phyloP scores from a whole-genome alignment of 2,888 invertebrate species.

The Cerastoderma edule region DNA sequence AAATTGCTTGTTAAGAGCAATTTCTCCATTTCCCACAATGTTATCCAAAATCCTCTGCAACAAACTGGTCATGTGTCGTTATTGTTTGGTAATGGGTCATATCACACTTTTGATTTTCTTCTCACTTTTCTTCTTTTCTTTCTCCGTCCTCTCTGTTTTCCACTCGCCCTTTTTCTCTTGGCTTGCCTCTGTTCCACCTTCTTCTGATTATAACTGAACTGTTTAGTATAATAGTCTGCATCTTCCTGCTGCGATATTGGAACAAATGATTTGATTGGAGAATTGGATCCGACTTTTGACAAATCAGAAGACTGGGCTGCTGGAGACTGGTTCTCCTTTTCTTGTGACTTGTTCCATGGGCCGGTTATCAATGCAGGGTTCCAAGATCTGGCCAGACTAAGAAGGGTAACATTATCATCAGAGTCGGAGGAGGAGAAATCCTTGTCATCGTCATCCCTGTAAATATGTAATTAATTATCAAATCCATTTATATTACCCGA shows the following conservation, averaged over 20 bases:
- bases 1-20: constrained; percentile 8
- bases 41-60: neutral
- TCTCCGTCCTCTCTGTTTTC: constrained; percentile 28
- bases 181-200: constrained; percentile 42
- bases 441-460: constrained; percentile 35
- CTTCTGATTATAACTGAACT: constrained; percentile 50
- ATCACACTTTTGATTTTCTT: constrained; percentile 22
- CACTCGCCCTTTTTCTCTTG: constrained; percentile 43
- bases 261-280: constrained; percentile 60
- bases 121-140: constrained; percentile 40
- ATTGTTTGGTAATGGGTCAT: neutral
- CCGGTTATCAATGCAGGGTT: constrained; percentile 51
- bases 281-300: constrained; percentile 38
- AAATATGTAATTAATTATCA: constrained; percentile 1
- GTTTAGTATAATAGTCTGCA: constrained; percentile 51
- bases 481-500: too few relatives aligned
- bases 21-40: constrained; percentile 10
- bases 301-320: constrained; percentile 44
- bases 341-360: constrained; percentile 46
- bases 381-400: constrained; percentile 43
- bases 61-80: neutral
- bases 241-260: constrained; percentile 59
- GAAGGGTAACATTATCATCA: constrained; percentile 50
- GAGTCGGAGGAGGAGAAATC: constrained; percentile 8
- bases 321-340: constrained; percentile 31